Percentiles rank a stretch among this genome's conserved stretches.
These are phyloP conservation scores for Apotomis turbidana DNA, from an alignment of 2,888 invertebrate genomes.

Conservation along the genomic window DNA sequence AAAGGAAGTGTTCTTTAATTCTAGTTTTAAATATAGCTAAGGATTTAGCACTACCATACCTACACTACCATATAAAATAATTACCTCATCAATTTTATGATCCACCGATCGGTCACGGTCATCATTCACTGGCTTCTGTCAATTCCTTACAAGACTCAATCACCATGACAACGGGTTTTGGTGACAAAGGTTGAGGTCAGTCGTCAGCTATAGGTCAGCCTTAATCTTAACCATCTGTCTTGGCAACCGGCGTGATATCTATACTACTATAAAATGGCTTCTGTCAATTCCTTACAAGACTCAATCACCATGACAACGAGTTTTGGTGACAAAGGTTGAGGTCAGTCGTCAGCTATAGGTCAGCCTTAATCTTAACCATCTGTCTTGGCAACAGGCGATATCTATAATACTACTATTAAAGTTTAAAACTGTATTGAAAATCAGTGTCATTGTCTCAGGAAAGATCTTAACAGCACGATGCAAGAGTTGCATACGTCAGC, in stretches of 20 bases:
- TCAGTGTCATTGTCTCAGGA: no score
- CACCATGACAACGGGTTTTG: conserved; percentile 9
- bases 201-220: neutral
- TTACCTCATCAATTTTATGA: no score
- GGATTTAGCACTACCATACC: no score
- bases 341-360: neutral
- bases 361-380: conserved; percentile 17
- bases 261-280: neutral
- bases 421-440: no score
- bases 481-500: no score
- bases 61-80: no score
- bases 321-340: conserved; percentile 23
- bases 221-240: conserved; percentile 21
- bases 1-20: no score
- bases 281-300: conserved; percentile 7
- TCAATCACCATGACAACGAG: conserved; percentile 9
- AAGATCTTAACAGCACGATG: no score
- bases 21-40: no score
- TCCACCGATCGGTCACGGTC: neutral
- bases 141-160: conserved; percentile 7
- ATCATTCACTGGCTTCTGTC: conserved; percentile 5
- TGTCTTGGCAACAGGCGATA: neutral
- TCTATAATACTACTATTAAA: neutral
- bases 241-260: neutral
- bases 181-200: conserved; percentile 17